phyloP scores from a whole-genome alignment of 2,113 vertebrate species.

The Coturnix japonica region DNA sequence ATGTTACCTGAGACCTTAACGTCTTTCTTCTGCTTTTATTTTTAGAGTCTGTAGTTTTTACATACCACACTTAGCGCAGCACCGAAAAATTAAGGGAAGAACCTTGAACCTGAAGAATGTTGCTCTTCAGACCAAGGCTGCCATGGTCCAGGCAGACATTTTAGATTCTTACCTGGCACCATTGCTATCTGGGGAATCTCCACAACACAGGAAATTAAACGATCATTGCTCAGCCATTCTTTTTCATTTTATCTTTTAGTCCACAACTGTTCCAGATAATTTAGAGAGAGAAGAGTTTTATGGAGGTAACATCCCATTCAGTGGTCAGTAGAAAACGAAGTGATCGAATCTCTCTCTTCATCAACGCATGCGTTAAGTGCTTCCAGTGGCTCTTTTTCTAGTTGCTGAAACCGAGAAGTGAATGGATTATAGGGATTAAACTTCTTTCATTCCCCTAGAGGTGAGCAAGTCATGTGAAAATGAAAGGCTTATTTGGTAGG shows the following conservation, averaged over 20 bases:
- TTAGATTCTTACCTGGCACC: neutral
- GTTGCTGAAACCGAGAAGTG: neutral
- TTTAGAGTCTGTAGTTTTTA: neutral
- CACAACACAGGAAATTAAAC: neutral
- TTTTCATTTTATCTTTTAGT: constrained; percentile 16
- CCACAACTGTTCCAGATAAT: neutral
- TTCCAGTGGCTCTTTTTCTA: neutral
- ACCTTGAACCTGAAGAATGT: neutral
- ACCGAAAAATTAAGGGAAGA: neutral
- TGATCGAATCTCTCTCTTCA: neutral
- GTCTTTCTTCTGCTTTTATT: neutral
- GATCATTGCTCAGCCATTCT: neutral
- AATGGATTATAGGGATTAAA: constrained; percentile 34
- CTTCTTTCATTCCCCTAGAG: neutral
- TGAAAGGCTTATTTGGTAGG: neutral
- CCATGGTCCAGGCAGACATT: neutral
- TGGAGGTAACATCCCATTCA: neutral
- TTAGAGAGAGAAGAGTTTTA: constrained; percentile 2
- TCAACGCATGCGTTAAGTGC: neutral
- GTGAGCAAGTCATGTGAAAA: neutral
- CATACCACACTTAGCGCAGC: neutral
- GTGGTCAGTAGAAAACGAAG: neutral
- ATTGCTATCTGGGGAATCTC: neutral
- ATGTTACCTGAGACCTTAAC: neutral
- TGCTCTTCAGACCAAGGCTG: neutral